Percentiles rank a stretch among this genome's conserved stretches.
phyloP scores from a whole-genome alignment of 2,113 vertebrate genomes.

The Sisor rabdophorus region DNA sequence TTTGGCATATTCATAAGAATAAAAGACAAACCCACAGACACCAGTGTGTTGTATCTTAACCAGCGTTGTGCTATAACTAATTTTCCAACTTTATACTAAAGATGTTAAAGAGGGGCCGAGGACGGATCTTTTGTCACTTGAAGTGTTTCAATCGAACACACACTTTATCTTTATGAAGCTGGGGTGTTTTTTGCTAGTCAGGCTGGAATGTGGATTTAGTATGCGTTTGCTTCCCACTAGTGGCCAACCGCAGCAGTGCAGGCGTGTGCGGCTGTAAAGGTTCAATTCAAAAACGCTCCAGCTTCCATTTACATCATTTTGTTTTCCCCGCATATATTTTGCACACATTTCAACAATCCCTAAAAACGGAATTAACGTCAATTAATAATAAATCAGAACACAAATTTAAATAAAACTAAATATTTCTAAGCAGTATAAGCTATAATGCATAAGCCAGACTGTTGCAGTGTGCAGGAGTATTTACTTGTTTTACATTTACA shows the following conservation, averaged over 20 bases:
- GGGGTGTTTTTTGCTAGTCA: no score
- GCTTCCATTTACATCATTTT: background rate
- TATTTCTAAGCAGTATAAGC: no score
- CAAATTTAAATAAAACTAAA: no score
- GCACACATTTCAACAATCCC: background rate
- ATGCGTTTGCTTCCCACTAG: constrained; percentile 18
- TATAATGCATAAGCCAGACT: no score
- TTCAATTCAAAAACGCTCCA: background rate
- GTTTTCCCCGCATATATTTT: background rate
- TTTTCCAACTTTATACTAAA: no score
- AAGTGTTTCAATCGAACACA: no score
- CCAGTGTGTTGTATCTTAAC: background rate
- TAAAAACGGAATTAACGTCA: background rate
- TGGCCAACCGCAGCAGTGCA: constrained; percentile 15
- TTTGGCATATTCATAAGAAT: background rate
- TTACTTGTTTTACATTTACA: no score
- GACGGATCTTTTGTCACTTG: no score
- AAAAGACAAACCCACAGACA: background rate
- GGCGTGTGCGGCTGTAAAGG: background rate
- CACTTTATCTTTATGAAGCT: no score
- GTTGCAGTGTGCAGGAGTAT: no score
- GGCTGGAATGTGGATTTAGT: background rate
- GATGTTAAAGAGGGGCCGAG: no score
- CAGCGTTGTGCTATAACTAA: no score
- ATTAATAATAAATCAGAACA: background rate